Conservation (phyloP, 2,113 vertebrate genomes). For the Melanerpes aurifrons region DNA sequence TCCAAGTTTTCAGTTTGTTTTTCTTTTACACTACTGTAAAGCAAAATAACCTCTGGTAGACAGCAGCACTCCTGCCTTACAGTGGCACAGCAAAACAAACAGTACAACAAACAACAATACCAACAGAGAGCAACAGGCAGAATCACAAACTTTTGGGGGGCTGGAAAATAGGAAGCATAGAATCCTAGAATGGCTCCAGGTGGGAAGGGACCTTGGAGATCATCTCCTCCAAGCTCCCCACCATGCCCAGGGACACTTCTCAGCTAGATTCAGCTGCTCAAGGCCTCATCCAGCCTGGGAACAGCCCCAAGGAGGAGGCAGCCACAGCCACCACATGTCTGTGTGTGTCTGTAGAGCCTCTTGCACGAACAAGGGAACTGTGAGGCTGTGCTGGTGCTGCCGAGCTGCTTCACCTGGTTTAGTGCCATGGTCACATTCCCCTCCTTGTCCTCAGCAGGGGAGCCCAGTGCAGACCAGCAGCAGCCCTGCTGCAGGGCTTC, state of each 20-base stretch:
- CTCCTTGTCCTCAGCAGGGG: accelerated
- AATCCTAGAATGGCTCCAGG: too few relatives aligned
- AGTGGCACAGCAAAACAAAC: neutral
- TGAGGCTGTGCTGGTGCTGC: neutral
- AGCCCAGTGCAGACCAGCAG: neutral
- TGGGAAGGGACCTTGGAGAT: too few relatives aligned
- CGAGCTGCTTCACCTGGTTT: neutral
- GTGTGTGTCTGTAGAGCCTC: neutral
- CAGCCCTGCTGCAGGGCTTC: neutral
- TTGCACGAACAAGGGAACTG: neutral
- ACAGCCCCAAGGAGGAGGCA: too few relatives aligned
- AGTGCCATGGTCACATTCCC: neutral
- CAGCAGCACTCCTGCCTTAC: neutral
- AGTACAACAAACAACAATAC: too few relatives aligned
- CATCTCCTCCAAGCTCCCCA: too few relatives aligned
- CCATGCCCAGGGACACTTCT: too few relatives aligned
- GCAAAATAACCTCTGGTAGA: neutral
- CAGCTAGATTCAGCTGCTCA: too few relatives aligned
- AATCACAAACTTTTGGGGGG: neutral
- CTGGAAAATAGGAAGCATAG: neutral
- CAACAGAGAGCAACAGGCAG: neutral
- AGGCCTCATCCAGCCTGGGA: too few relatives aligned
- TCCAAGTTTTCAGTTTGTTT: neutral
- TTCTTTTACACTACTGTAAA: neutral
- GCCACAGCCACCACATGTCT: neutral